phyloP scores from a whole-genome alignment of 2,113 vertebrate species.

The Typhlomys cinereus region DNA sequence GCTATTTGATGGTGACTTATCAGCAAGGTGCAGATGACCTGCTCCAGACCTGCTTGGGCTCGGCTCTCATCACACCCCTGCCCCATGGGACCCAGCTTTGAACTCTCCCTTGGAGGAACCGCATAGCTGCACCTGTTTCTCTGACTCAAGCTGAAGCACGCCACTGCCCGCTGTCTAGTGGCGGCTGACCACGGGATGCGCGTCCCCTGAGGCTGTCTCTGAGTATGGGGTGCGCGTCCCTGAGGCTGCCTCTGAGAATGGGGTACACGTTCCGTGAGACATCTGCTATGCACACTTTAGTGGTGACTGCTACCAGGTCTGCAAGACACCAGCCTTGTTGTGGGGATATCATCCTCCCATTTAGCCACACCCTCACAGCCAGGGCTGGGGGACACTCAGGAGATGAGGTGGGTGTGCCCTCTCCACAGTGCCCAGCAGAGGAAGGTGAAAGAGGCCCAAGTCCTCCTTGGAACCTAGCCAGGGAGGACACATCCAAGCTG shows the following conservation, averaged over 20 bases:
- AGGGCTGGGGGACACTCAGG: background rate
- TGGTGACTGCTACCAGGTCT: no score
- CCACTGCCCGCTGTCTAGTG: rapidly evolving
- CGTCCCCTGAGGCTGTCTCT: background rate
- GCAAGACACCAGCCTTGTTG: background rate
- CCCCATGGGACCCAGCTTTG: background rate
- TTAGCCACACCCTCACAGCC: background rate
- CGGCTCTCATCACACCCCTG: no score
- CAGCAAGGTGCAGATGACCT: no score
- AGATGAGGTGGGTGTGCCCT: background rate
- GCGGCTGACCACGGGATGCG: rapidly evolving
- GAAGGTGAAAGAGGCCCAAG: background rate
- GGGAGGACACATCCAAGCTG: background rate
- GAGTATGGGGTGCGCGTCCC: background rate
- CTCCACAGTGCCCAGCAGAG: background rate
- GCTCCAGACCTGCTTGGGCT: no score
- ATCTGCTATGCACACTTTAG: rapidly evolving
- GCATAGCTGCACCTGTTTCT: no score
- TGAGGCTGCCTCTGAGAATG: no score
- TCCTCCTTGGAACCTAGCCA: background rate
- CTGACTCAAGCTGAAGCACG: rapidly evolving
- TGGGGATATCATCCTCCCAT: background rate
- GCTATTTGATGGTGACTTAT: no score
- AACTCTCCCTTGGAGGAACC: background rate
- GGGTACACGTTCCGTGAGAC: no score